These are phyloP conservation scores for Phytoseiulus persimilis DNA, from an alignment of 2,888 invertebrate species.

Conservation along the genomic window DNA sequence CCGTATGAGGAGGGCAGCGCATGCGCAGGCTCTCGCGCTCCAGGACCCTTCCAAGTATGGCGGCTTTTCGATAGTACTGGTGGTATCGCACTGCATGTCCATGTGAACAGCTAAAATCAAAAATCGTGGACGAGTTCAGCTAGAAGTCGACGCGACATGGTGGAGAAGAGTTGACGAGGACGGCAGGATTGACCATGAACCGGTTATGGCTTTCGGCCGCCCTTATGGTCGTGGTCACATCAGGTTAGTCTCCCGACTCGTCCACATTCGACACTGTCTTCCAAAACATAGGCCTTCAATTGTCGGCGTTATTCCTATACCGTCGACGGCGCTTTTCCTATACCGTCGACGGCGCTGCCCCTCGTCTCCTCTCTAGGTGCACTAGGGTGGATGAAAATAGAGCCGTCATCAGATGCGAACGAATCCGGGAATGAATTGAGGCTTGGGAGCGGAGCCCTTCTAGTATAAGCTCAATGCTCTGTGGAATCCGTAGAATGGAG, in stretches of 20 bases:
- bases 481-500: background rate
- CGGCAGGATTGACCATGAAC: background rate
- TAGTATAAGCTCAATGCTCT: background rate
- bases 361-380: background rate
- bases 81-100: background rate
- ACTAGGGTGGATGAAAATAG: background rate
- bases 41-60: background rate
- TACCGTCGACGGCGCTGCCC: background rate
- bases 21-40: background rate
- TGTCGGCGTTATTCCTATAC: background rate
- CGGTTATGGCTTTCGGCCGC: background rate
- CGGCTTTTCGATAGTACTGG: background rate
- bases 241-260: background rate
- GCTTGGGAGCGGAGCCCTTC: no score
- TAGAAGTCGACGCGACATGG: background rate
- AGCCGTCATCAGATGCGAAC: no score
- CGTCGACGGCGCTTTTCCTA: no score
- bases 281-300: background rate
- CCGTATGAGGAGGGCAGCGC: background rate
- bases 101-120: background rate
- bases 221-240: background rate
- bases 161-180: background rate
- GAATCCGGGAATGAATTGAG: no score
- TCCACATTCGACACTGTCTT: background rate
- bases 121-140: background rate